phyloP scores from a whole-genome alignment of 1,140 invertebrate genomes.

The Drosophila littoralis region DNA sequence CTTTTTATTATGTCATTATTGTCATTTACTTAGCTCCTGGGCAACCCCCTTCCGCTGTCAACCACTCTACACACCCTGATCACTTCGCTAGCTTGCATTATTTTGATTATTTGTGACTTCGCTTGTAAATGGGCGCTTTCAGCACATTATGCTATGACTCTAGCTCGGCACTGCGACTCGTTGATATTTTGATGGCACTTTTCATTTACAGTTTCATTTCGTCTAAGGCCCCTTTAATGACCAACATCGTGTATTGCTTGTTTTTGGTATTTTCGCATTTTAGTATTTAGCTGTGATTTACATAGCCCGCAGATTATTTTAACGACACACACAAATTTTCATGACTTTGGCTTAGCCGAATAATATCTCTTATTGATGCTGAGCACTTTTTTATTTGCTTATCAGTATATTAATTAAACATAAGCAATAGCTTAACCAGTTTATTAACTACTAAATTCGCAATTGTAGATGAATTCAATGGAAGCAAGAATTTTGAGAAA shows the following conservation, averaged over 20 bases:
- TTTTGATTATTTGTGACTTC: conserved; percentile 75
- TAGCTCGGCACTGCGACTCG: conserved; percentile 6
- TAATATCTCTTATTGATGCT: conserved; percentile 24
- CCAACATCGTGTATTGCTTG: conserved; percentile 33
- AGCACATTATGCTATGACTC: conserved; percentile 64
- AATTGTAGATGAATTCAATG: not conserved
- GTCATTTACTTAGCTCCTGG: conserved; percentile 67
- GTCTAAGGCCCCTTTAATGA: conserved; percentile 34
- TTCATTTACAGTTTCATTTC: conserved; percentile 50
- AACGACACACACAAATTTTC: conserved; percentile 26
- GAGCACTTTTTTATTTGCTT: not conserved
- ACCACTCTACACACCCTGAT: conserved; percentile 8
- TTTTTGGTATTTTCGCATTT: conserved; percentile 12
- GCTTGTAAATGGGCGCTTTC: conserved; percentile 55
- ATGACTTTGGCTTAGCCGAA: conserved; percentile 2
- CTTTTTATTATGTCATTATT: conserved; percentile 83
- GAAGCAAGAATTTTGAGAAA: not conserved
- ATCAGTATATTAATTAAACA: conserved; percentile 17
- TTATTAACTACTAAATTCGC: not conserved
- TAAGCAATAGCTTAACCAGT: conserved; percentile 3
- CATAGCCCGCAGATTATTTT: conserved; percentile 33
- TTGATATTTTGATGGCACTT: conserved; percentile 62
- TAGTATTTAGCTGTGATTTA: conserved; percentile 35
- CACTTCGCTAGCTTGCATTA: conserved; percentile 57
- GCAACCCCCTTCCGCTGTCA: conserved; percentile 5